These are phyloP conservation scores for Manis javanica DNA, from an alignment of 2,797 vertebrate species.

Conservation along the genomic window DNA sequence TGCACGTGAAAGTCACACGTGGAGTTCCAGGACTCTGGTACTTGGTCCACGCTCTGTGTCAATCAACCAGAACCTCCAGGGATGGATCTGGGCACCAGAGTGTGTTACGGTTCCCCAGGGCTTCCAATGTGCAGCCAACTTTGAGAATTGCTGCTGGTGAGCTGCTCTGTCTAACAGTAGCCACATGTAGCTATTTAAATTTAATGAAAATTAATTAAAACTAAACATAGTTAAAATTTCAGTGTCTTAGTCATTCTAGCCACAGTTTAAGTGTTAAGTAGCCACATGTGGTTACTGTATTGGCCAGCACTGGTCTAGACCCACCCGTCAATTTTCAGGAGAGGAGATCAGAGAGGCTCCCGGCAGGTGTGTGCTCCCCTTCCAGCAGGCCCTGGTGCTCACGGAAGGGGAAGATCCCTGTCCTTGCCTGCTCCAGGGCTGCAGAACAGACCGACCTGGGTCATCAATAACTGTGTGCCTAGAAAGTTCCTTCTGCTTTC, in stretches of 20 bases:
- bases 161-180: no score
- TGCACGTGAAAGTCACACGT: fast-evolving
- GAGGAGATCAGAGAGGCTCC: background rate
- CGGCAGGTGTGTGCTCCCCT: background rate
- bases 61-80: background rate
- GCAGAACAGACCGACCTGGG: background rate
- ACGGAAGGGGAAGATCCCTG: background rate
- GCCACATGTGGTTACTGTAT: background rate
- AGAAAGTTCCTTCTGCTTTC: slow-evolving; percentile 67
- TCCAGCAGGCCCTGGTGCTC: background rate
- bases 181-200: background rate
- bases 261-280: background rate
- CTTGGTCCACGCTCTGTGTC: no score
- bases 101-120: background rate
- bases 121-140: background rate
- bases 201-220: background rate
- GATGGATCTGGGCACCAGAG: background rate
- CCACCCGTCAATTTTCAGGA: background rate
- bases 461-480: background rate
- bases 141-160: background rate
- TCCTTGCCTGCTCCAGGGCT: background rate
- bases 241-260: background rate
- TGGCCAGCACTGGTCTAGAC: background rate
- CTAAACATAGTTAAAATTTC: background rate
- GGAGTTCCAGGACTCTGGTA: background rate